Conservation (phyloP, 2,797 vertebrate species). For the Prunella strophiata region DNA sequence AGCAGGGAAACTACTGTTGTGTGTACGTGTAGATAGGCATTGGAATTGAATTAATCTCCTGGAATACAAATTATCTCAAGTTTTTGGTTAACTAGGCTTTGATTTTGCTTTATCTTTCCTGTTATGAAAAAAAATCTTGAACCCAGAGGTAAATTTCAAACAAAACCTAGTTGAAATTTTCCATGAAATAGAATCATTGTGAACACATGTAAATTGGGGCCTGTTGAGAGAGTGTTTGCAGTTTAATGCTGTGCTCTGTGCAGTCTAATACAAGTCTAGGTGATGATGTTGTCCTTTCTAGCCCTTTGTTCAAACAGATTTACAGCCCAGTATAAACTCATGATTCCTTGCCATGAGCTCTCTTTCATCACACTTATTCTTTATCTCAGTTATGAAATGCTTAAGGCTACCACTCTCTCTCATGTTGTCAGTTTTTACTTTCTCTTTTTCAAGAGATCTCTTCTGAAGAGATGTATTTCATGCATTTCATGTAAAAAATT, state of each 20-base stretch:
- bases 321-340: neutral
- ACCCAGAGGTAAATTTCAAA: neutral
- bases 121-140: neutral
- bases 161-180: neutral
- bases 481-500: slow-evolving; percentile 18
- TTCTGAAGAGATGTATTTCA: neutral
- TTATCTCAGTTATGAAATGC: neutral
- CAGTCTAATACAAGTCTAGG: neutral
- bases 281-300: neutral
- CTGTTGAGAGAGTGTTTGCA: neutral
- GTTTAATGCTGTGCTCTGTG: neutral
- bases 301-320: slow-evolving; percentile 8
- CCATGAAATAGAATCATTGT: neutral
- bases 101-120: neutral
- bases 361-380: slow-evolving; percentile 45
- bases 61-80: neutral
- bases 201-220: neutral
- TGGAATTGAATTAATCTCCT: neutral
- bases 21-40: neutral
- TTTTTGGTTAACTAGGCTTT: neutral
- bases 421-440: slow-evolving; percentile 36
- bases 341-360: slow-evolving; percentile 55
- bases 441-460: neutral
- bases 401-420: neutral
- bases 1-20: neutral